Evolutionary conservation across 1,140 invertebrate species (phyloP).

Genomic region (Pygmarrhopalites habei): DNA sequence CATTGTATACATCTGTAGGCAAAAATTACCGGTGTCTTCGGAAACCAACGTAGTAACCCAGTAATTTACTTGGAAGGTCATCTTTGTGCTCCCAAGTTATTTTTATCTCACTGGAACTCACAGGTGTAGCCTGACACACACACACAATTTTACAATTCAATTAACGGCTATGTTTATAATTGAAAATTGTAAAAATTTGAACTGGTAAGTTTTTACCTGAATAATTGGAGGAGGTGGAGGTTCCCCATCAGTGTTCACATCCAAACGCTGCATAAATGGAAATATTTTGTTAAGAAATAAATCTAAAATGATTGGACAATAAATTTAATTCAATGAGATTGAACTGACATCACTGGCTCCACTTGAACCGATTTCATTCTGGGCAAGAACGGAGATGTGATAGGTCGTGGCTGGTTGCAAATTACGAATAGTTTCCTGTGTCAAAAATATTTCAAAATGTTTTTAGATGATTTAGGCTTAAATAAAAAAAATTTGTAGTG

Average conservation of each 20-base stretch:
- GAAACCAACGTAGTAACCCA: slow-evolving; percentile 37
- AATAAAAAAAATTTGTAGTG: no score
- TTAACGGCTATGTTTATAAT: no score
- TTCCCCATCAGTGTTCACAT: slow-evolving; percentile 39
- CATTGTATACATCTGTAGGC: no score
- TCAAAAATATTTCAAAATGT: no score
- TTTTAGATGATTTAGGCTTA: no score
- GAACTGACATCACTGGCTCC: slow-evolving; percentile 44
- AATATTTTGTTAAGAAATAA: no score
- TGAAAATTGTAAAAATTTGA: neutral
- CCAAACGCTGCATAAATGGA: slow-evolving; percentile 33
- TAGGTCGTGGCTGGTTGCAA: slow-evolving; percentile 51
- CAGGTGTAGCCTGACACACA: slow-evolving; percentile 18
- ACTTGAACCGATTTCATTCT: slow-evolving; percentile 49
- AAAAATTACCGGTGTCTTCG: slow-evolving; percentile 21
- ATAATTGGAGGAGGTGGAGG: slow-evolving; percentile 3
- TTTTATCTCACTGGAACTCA: slow-evolving; percentile 32
- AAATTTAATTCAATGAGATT: neutral
- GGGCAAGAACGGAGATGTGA: slow-evolving; percentile 48
- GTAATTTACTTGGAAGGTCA: slow-evolving; percentile 22
- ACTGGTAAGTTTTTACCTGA: neutral
- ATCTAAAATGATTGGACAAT: no score
- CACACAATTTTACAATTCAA: no score
- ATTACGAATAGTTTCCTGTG: slow-evolving; percentile 54
- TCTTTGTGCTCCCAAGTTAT: slow-evolving; percentile 30